phyloP scores from a whole-genome alignment of 1,140 invertebrate genomes.

The Meteorus sp. region DNA sequence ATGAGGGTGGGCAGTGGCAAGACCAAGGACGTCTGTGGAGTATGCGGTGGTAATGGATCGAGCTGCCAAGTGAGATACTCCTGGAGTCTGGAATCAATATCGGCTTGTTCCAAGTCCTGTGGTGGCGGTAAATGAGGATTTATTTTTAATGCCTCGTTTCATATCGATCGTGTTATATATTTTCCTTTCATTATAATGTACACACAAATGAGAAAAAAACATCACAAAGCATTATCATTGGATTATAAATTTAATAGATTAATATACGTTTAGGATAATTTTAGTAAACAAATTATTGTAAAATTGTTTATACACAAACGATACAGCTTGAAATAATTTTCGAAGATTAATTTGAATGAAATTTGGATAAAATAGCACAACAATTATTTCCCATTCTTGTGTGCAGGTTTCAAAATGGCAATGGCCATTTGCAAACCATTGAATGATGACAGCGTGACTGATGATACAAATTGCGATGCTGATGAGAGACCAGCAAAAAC shows the following conservation, averaged over 20 bases:
- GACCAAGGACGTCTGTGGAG: slow-evolving; percentile 84
- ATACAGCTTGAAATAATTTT: too few species aligned
- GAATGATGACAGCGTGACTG: slow-evolving; percentile 73
- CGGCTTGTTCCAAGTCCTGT: slow-evolving; percentile 84
- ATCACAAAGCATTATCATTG: neutral
- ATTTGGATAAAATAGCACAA: neutral
- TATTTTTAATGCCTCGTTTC: slow-evolving; percentile 14
- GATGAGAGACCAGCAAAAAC: slow-evolving; percentile 73
- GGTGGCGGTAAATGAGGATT: slow-evolving; percentile 82
- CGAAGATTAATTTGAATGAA: neutral
- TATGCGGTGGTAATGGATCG: slow-evolving; percentile 87
- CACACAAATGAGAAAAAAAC: too few species aligned
- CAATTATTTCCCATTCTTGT: slow-evolving; percentile 25
- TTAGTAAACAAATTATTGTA: too few species aligned
- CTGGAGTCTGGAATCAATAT: slow-evolving; percentile 80
- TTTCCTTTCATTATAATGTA: neutral
- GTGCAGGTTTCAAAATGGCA: slow-evolving; percentile 81
- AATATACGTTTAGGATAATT: too few species aligned
- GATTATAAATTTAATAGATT: neutral
- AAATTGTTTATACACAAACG: too few species aligned
- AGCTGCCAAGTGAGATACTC: slow-evolving; percentile 79
- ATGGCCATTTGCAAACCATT: slow-evolving; percentile 73
- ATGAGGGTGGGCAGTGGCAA: slow-evolving; percentile 81
- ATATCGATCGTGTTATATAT: neutral
- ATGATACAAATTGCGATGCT: slow-evolving; percentile 77